Percentiles rank a stretch among this genome's conserved stretches.
Conservation (phyloP, 2,113 vertebrate genomes). For the Protobothrops flavoviridis region DNA sequence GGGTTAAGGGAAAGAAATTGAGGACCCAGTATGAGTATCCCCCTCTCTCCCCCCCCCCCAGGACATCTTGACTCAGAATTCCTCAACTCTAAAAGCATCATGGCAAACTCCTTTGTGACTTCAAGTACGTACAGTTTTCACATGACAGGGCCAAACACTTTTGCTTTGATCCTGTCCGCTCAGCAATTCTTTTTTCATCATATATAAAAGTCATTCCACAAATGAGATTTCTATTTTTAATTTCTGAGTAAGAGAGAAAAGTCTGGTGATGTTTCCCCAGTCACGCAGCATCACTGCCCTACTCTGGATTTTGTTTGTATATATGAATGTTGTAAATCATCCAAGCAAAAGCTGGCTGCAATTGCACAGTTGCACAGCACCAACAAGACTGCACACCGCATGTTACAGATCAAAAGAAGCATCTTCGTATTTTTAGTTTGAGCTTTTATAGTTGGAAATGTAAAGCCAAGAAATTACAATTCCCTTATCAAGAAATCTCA, state of each 20-base stretch:
- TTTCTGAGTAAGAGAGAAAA: neutral
- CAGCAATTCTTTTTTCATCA: neutral
- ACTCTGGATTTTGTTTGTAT: neutral
- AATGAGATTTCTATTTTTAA: neutral
- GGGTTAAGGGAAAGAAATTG: neutral
- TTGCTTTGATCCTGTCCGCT: neutral
- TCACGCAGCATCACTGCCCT: neutral
- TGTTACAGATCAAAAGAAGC: slow-evolving; percentile 11
- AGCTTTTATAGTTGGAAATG: slow-evolving; percentile 25
- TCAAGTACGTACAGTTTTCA: neutral
- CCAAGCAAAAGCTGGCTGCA: neutral
- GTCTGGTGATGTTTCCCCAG: neutral
- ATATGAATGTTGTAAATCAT: neutral
- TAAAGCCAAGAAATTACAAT: slow-evolving; percentile 12
- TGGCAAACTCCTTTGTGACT: neutral
- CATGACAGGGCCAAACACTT: neutral
- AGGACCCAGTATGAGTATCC: neutral
- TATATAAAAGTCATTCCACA: neutral
- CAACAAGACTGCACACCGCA: neutral
- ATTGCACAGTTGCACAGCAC: neutral
- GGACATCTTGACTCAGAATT: neutral
- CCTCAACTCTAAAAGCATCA: neutral
- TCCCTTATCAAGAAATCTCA: slow-evolving; percentile 2
- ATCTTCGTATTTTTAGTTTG: neutral
- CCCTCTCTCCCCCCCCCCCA: rapidly evolving